A percentile compares a stretch with the other conserved stretches of the same genome.
Conservation (phyloP, 1,140 invertebrate genomes). For the Pseudomyrmex dendroicus region DNA sequence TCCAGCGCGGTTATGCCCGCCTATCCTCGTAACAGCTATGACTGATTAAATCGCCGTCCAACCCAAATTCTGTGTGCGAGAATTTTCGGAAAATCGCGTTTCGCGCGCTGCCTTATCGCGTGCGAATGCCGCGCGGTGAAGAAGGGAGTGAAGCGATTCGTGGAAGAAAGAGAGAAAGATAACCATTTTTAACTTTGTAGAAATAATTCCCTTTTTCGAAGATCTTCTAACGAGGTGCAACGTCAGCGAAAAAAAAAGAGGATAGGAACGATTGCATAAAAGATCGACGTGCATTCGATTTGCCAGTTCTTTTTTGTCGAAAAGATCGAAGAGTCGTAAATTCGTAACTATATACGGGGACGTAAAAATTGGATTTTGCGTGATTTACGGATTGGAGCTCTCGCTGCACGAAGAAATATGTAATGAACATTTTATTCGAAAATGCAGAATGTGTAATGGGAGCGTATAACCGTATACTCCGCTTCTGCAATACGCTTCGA, state of each 20-base stretch:
- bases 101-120: neutral
- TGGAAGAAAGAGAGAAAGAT: neutral
- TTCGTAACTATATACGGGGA: conserved; percentile 35
- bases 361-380: conserved; percentile 46
- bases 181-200: neutral
- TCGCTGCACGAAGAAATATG: conserved; percentile 28
- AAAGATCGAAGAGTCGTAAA: conserved; percentile 20
- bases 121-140: too few relatives aligned
- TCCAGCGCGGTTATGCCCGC: conserved; percentile 5
- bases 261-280: neutral
- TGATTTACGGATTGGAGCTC: conserved; percentile 44
- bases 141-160: too few relatives aligned
- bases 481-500: conserved; percentile 34
- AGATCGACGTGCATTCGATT: conserved; percentile 9
- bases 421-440: conserved; percentile 55
- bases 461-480: conserved; percentile 21
- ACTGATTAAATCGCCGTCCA: conserved; percentile 51
- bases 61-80: conserved; percentile 10
- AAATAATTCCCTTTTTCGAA: conserved; percentile 1
- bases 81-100: conserved; percentile 22
- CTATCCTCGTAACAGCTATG: conserved; percentile 51
- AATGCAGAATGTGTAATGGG: conserved; percentile 44
- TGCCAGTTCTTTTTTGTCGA: neutral
- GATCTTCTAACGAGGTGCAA: conserved; percentile 3
- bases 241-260: conserved; percentile 28